phyloP scores from a whole-genome alignment of 2,797 vertebrate species.

The Lepidocolaptes lacrymiger region DNA sequence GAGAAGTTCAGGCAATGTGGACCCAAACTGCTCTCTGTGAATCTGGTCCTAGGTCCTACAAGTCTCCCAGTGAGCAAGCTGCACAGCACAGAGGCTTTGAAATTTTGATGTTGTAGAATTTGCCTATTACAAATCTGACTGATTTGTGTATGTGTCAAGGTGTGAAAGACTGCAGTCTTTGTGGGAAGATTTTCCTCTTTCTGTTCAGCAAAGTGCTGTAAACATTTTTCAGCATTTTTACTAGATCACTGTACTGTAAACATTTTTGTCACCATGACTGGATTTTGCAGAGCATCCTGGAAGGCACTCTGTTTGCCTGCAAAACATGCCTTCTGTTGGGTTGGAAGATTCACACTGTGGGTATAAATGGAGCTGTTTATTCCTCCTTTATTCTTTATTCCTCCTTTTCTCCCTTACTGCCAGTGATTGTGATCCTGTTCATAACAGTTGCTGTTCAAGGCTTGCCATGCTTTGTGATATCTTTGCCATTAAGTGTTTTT shows the following conservation, averaged over 20 bases:
- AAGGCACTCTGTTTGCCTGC: constrained; percentile 2
- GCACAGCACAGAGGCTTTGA: background rate
- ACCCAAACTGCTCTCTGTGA: background rate
- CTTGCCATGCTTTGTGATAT: background rate
- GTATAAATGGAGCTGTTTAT: background rate
- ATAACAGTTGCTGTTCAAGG: background rate
- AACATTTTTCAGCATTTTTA: background rate
- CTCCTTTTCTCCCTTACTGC: background rate
- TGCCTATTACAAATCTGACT: background rate
- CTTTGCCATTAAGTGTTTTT: background rate
- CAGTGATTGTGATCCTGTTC: background rate
- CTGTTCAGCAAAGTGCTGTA: background rate
- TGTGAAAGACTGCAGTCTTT: background rate
- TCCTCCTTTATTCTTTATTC: background rate
- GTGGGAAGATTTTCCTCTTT: background rate
- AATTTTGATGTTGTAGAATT: background rate
- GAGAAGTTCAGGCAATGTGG: background rate
- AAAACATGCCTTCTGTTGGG: background rate
- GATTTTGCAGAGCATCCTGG: background rate
- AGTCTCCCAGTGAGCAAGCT: background rate
- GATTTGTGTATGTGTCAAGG: background rate
- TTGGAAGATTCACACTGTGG: background rate
- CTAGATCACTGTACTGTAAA: background rate
- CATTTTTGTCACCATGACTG: background rate
- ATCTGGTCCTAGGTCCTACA: background rate